Evolutionary conservation across 2,113 vertebrate species (phyloP).

Genomic region (Trachemys scripta): DNA sequence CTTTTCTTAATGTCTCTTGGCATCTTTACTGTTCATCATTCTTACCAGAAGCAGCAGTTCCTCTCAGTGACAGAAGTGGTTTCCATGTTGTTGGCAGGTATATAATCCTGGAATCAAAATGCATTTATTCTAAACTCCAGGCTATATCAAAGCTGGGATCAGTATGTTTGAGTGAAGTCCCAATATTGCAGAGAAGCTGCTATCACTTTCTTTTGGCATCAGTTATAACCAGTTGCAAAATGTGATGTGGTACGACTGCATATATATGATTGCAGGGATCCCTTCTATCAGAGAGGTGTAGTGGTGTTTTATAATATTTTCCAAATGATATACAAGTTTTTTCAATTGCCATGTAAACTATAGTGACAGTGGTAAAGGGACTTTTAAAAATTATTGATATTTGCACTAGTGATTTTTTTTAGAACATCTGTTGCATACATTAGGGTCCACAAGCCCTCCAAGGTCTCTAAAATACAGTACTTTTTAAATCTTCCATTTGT

Average conservation of each 20-base stretch:
- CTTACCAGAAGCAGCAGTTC: background rate
- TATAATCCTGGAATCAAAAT: background rate
- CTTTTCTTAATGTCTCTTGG: background rate
- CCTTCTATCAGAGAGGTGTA: background rate
- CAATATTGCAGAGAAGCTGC: background rate
- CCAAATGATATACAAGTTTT: conserved; percentile 10
- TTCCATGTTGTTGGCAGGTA: background rate
- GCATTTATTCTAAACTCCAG: background rate
- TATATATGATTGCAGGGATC: background rate
- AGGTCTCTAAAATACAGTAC: background rate
- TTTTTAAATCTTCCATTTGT: too few relatives aligned
- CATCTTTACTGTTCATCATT: background rate
- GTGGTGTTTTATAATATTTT: background rate
- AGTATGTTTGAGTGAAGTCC: background rate
- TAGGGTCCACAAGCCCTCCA: background rate
- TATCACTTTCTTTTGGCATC: background rate
- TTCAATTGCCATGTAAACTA: conserved; percentile 21
- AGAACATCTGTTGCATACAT: conserved; percentile 1
- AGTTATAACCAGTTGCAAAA: background rate
- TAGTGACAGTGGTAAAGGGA: background rate
- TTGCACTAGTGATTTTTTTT: conserved; percentile 18
- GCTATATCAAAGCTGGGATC: background rate
- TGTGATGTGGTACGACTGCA: background rate
- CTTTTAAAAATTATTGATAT: conserved; percentile 3
- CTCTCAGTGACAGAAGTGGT: background rate